phyloP scores from a whole-genome alignment of 2,113 vertebrate species.

The Crotalus horridus region DNA sequence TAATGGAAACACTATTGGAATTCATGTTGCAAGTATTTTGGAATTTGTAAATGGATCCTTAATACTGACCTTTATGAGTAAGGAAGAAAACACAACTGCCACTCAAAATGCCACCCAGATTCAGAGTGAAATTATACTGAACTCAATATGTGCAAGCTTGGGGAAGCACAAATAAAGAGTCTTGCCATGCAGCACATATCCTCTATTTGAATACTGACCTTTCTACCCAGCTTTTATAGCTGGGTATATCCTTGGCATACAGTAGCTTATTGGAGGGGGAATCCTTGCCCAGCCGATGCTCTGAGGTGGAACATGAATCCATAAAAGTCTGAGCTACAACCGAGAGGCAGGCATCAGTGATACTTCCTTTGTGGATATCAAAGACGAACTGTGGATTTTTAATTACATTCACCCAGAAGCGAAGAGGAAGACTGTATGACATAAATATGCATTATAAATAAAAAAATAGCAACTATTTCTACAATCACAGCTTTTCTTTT shows the following conservation, averaged over 20 bases:
- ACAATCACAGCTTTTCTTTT: background rate
- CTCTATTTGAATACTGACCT: slow-evolving; percentile 71
- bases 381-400: slow-evolving; percentile 99
- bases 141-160: background rate
- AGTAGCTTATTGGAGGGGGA: slow-evolving; percentile 98
- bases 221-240: slow-evolving; percentile 99
- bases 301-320: slow-evolving; percentile 97
- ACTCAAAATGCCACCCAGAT: background rate
- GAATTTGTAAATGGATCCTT: background rate
- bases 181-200: background rate
- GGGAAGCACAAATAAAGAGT: background rate
- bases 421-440: slow-evolving; percentile 83
- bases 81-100: background rate
- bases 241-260: slow-evolving; percentile 98
- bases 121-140: background rate
- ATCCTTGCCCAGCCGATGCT: slow-evolving; percentile 96
- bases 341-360: slow-evolving; percentile 95
- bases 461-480: background rate
- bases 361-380: slow-evolving; percentile 98
- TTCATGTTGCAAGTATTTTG: background rate
- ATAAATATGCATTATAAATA: background rate
- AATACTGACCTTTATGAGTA: background rate
- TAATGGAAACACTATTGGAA: background rate
- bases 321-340: slow-evolving; percentile 99
- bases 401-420: slow-evolving; percentile 99